Conservation (phyloP, 1,140 invertebrate species). For the Drosophila nigromelanica region DNA sequence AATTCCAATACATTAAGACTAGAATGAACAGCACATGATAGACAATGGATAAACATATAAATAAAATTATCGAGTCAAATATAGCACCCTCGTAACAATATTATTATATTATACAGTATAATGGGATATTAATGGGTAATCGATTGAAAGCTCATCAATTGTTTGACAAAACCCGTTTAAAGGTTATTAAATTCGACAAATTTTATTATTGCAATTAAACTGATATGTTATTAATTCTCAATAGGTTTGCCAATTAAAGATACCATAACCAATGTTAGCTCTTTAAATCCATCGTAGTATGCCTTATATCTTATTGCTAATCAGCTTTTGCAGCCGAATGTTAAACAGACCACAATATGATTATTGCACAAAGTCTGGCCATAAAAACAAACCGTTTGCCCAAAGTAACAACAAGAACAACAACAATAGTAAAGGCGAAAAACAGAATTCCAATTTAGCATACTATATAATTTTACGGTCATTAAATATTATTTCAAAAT, state of each 20-base stretch:
- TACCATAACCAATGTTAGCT: background rate
- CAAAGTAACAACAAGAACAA: conserved; percentile 24
- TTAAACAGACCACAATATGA: conserved; percentile 32
- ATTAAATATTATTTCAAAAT: conserved; percentile 82
- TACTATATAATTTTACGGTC: conserved; percentile 79
- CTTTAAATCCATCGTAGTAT: background rate
- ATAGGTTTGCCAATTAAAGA: background rate
- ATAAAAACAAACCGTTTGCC: conserved; percentile 29
- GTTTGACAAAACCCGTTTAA: too few species aligned
- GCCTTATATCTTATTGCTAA: conserved; percentile 23
- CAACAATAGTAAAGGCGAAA: background rate
- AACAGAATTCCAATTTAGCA: conserved; percentile 52
- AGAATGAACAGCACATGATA: too few species aligned
- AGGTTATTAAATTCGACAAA: too few species aligned
- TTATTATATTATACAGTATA: too few species aligned
- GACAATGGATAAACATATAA: too few species aligned
- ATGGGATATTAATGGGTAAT: too few species aligned
- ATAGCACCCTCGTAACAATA: too few species aligned
- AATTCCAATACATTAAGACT: too few species aligned
- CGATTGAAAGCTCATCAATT: too few species aligned
- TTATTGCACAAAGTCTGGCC: conserved; percentile 23
- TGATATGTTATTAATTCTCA: conserved; percentile 1
- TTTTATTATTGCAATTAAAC: background rate
- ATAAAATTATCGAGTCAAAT: too few species aligned
- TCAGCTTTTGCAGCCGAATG: conserved; percentile 27